phyloP scores from a whole-genome alignment of 2,888 invertebrate genomes.

The Pterobdella sp. region DNA sequence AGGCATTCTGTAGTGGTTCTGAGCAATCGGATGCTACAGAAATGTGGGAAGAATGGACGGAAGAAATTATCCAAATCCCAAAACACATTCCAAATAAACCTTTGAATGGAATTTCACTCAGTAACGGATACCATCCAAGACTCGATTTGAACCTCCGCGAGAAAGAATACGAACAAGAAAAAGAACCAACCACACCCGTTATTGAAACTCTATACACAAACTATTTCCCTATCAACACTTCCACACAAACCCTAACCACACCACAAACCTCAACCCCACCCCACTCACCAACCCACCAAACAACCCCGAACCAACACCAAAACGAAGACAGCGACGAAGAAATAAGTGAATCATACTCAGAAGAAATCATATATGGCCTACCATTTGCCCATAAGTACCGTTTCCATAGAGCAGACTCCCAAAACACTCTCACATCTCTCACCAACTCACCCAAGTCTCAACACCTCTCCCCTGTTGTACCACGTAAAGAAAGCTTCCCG shows the following conservation, averaged over 20 bases:
- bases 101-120: not conserved
- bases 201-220: not conserved
- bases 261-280: too few relatives aligned
- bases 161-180: not conserved
- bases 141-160: not conserved
- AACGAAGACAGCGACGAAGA: not conserved
- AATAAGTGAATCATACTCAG: conserved; percentile 9
- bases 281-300: not conserved
- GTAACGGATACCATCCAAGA: not conserved
- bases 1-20: conserved; percentile 19
- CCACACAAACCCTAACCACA: not conserved
- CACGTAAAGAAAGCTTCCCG: too few relatives aligned
- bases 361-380: conserved; percentile 5
- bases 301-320: not conserved
- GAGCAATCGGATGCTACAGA: conserved; percentile 6
- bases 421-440: conserved; percentile 7
- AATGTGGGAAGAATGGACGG: conserved; percentile 27
- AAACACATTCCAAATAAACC: not conserved
- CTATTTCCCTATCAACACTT: too few relatives aligned
- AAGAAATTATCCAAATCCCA: conserved; percentile 6
- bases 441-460: not conserved
- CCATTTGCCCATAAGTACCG: not conserved
- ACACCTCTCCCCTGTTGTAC: too few relatives aligned
- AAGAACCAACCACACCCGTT: too few relatives aligned
- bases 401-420: not conserved